Evolutionary conservation across 2,797 vertebrate species (phyloP).

Genomic region (Nyctibius grandis): DNA sequence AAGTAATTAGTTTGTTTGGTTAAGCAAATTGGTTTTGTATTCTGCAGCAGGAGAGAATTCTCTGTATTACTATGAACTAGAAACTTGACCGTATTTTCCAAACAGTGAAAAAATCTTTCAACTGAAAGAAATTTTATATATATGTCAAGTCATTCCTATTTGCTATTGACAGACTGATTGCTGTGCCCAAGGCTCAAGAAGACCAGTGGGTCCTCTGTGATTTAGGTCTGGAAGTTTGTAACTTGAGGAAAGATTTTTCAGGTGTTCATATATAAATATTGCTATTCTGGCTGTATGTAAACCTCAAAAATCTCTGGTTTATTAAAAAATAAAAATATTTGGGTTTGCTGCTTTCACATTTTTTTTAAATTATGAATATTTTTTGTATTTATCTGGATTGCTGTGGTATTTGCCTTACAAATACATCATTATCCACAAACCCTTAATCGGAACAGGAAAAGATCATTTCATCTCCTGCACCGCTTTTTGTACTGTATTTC

Average conservation of each 20-base stretch:
- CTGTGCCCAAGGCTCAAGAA: background rate
- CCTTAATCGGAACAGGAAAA: conserved; percentile 14
- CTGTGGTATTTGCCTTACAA: background rate
- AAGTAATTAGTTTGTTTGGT: background rate
- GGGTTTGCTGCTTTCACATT: background rate
- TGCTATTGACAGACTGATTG: background rate
- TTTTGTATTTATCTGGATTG: background rate
- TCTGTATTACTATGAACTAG: background rate
- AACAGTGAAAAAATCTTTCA: background rate
- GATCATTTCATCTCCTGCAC: conserved; percentile 9
- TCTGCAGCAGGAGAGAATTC: background rate
- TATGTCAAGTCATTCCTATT: background rate
- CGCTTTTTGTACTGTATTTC: conserved; percentile 22
- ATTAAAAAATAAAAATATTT: background rate
- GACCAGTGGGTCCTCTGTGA: background rate
- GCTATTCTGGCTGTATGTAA: background rate
- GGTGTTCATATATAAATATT: background rate
- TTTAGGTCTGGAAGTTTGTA: background rate
- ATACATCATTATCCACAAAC: background rate
- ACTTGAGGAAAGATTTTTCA: background rate
- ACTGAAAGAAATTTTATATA: background rate
- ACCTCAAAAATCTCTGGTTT: background rate
- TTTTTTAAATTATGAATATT: background rate
- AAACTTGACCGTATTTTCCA: background rate
- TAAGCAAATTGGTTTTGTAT: background rate